phyloP scores from a whole-genome alignment of 2,113 vertebrate species.

The Perognathus longimembris region DNA sequence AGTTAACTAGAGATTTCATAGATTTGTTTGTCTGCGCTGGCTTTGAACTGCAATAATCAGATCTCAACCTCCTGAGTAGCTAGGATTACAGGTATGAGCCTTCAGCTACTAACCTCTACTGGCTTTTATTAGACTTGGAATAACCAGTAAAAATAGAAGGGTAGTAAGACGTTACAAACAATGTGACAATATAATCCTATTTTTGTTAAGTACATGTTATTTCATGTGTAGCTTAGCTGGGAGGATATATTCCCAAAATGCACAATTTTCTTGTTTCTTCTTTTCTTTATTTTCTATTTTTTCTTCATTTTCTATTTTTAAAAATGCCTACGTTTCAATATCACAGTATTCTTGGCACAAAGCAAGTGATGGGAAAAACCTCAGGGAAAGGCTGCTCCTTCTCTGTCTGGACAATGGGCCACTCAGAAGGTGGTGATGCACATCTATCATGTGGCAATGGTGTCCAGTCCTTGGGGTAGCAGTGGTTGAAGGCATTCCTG shows the following conservation, averaged over 20 bases:
- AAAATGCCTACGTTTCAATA: background rate
- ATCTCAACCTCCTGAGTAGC: too few relatives aligned
- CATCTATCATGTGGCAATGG: background rate
- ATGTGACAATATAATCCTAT: background rate
- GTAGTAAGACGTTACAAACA: background rate
- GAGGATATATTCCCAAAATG: background rate
- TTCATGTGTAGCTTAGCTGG: background rate
- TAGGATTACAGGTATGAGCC: too few relatives aligned
- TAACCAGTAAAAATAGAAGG: background rate
- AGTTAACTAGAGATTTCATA: too few relatives aligned
- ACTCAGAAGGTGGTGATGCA: background rate
- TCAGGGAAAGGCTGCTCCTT: background rate
- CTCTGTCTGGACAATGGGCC: background rate
- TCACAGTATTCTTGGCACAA: constrained; percentile 8
- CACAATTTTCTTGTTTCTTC: background rate
- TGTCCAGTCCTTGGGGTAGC: background rate
- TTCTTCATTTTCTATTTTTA: background rate
- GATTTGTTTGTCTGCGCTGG: too few relatives aligned
- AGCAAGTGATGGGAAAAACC: background rate
- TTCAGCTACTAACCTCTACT: too few relatives aligned
- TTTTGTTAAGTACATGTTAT: background rate
- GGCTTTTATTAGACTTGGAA: constrained; percentile 6
- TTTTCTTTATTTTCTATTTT: constrained; percentile 42
- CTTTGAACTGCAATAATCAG: too few relatives aligned
- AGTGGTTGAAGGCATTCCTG: background rate